Base-by-base conservation (phyloP, 2,113 vertebrate species). In the Narcine bancroftii region DNA sequence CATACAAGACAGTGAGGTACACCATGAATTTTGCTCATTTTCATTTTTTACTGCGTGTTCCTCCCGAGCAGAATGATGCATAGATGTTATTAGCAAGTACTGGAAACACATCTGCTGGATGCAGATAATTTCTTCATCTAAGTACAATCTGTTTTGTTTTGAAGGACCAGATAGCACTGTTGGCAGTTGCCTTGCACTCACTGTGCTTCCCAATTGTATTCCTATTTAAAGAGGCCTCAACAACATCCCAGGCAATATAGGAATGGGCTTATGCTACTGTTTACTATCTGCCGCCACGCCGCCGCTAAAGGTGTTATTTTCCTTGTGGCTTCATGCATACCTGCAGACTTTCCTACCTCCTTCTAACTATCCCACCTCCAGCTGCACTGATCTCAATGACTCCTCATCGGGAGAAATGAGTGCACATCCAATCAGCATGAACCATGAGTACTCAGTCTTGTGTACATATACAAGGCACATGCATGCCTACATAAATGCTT, bases 51-150 rank as follows among this genome's bases (percentile, higher is more conserved):
- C 92, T 91, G 92, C 94, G 94, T 93, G 94, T 94, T 92, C 94
- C 94, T 93, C 95, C 92, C 92, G 94, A 94, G 96, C 95, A 94
- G 95, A 47, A 95, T 97, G 96, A 97, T 97, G 94, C 96, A 97
- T 97, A 95, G 94, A 92, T 92, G 94, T 97, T 95, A 95, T 97
- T 97, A 97, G 95, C 93, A 94, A 93, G 93, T 94, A 94, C 95
- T 94, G 92, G 95, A 94, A 96, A 93, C 95, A 94, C 94, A 96
- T 96, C 96, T 96, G 96, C 94, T 93, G 92, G 95, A 94, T 95
- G 93, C 94, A 94, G 96, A 96, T 96, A 96, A 96, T 94, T 94
- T 94, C 81, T 93, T 93, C 94, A 75, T 72, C 5, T 15, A 33
- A 33, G 92, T 33, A 29, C 63, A 91, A 91, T 91, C 89, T 42